Evolutionary conservation across 2,797 vertebrate species (phyloP), one percentile per base, ranked within the genome.

Genomic region (Catamblyrhynchus diadema): DNA sequence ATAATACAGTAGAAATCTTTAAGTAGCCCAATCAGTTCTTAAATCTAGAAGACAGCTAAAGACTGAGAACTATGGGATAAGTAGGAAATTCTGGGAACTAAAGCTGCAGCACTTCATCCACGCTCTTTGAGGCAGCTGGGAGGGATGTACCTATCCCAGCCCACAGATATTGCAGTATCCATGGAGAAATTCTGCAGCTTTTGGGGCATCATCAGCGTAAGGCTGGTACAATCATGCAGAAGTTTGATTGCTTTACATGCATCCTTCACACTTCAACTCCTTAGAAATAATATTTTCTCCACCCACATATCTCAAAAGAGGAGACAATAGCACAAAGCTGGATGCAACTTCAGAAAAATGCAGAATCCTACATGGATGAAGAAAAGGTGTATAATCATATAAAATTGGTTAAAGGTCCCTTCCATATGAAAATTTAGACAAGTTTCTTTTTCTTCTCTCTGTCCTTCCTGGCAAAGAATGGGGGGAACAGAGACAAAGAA

Each of bases 151-250:
- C 70, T 86, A 74, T 64, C 47, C 87, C 83, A 95, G 85, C 70
- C 81, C 87, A 91, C 85, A 90, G 83, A 94, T 64, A 94, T 3
- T 5, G 2, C 74, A 85, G 92, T 92, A 95, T 95, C 84, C 81
- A 95, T 75, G 91, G 91, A 86, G 93, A 95, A 96, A 97, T 96
- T 96, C 94, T 95, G 94, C 94, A 95, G 88, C 94, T 96, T 92
- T 95, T 97, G 93, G 94, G 94, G 93, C 94, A 96, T 92, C 83
- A 82, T 88, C 93, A 94, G 45, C 75, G 82, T 84, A 93, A 86
- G 45, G 70, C 89, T 92, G 88, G 86, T 75, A 94, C 35, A 66
- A 61, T 54, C 86, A 84, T 41, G 42, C 48, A 70, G 87, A 90
- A 91, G 57, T 87, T 66, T 75, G 71, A 62, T 73, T 86, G 42